A percentile compares a stretch with the other conserved stretches of the same genome.
Evolutionary conservation across 2,797 vertebrate species (phyloP).

Genomic region (Lacerta agilis): DNA sequence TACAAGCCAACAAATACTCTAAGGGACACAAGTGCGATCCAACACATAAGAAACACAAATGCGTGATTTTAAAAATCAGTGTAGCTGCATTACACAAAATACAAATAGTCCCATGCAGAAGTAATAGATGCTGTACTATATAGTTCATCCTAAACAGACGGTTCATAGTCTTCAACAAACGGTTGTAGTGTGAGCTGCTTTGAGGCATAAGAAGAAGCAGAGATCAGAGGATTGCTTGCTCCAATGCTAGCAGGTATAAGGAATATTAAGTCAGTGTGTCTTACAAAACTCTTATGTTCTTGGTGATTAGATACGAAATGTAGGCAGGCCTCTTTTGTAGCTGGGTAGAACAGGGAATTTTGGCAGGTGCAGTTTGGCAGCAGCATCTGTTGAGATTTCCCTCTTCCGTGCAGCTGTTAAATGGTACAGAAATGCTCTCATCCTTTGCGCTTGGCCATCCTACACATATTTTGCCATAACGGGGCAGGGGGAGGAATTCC

Average conservation of each 20-base stretch:
- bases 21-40: no score
- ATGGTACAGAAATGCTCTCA: background rate
- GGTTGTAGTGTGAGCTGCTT: background rate
- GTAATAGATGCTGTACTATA: background rate
- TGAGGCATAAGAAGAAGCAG: background rate
- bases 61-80: background rate
- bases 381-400: background rate
- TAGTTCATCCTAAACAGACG: background rate
- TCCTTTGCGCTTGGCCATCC: background rate
- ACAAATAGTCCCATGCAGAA: background rate
- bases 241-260: background rate
- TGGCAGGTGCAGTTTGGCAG: background rate
- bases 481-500: background rate
- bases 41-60: background rate
- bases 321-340: background rate
- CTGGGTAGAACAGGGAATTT: background rate
- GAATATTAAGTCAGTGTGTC: background rate
- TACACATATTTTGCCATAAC: background rate
- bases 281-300: background rate
- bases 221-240: background rate
- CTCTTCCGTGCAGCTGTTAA: background rate
- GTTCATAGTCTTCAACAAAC: background rate
- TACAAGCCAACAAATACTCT: background rate
- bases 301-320: background rate
- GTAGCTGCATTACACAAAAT: background rate